Evolutionary conservation across 2,797 vertebrate genomes (phyloP).

Genomic region (Mormyrops boulengeri): DNA sequence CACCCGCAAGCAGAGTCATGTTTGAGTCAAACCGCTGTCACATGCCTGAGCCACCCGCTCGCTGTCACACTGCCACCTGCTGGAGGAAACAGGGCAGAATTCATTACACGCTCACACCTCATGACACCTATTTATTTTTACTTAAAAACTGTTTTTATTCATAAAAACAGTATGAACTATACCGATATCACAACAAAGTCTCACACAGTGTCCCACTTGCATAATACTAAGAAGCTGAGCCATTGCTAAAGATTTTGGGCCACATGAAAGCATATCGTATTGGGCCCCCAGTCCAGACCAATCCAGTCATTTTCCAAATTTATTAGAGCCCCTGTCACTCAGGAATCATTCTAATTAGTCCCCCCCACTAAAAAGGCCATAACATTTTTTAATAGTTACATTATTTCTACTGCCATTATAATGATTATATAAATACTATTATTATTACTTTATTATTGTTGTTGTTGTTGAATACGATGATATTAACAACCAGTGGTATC

Average conservation of each 20-base stretch:
- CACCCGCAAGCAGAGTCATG: slow-evolving; percentile 92
- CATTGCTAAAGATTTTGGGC: not conserved
- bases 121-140: not conserved
- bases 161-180: not conserved
- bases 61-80: slow-evolving; percentile 28
- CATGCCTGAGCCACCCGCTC: slow-evolving; percentile 61
- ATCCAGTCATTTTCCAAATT: not conserved
- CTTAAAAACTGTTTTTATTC: not conserved
- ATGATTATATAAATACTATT: not conserved
- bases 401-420: not conserved
- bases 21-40: slow-evolving; percentile 61
- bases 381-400: not conserved
- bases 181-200: not conserved
- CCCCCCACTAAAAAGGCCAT: not conserved
- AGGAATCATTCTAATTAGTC: not conserved
- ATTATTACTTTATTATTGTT: not conserved
- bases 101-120: not conserved
- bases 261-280: not conserved
- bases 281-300: not conserved
- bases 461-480: not conserved
- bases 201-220: not conserved
- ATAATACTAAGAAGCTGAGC: not conserved
- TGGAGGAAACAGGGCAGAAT: not conserved
- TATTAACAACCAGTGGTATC: not conserved
- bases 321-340: not conserved